Evolutionary conservation across 2,888 invertebrate species (phyloP), one percentile per base, ranked within the genome.

Genomic region (Parapristionchus giblindavisi): DNA sequence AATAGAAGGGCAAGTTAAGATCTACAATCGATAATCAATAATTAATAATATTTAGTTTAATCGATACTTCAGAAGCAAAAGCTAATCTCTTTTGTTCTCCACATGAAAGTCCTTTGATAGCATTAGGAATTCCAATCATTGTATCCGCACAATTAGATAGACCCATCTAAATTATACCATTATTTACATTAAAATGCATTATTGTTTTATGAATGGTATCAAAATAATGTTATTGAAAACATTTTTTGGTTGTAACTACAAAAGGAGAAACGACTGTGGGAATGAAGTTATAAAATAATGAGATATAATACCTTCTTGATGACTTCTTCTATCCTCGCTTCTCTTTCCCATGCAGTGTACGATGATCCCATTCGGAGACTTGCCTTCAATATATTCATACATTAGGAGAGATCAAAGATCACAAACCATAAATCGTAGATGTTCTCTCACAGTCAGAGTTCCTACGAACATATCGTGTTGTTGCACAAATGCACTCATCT

Each of bases 81-180:
- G 96, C 93, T 29, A 97, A 90, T 75, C 96, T 91, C 87, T 96
- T 96, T 87, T 93, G 93, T 88, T 97, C 97, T 0, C 97, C 97
- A 0, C 96, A 96, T 0, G 96, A 96, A 1, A 97, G 90, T 0
- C 94, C 93, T 88, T 94, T 94, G 29, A 92, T 92, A 54, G 93
- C 93, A 66, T 81, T 82, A 17, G 92, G 90, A 0, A 92, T 91
- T 0, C 95, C 96, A 75, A 97, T 96, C 76, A 92, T 90, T 0
- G 93, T 93, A 81, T 93, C 91, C 8, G 92, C 91, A 77, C 93
- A 92, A 5, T 92, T 91, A 0, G 91, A 90, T 0, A 95, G 89
- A 0, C 93, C 93, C 3, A 94, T 90, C 85, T 93, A 91, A 75
- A 92, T 70, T 43, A 61, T 74, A 77, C 34, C 70, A 51, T 17